Percentiles rank a stretch among this genome's conserved stretches.
These are phyloP conservation scores for Diachasma alloeum DNA, from an alignment of 1,140 invertebrate species.

Conservation along the genomic window DNA sequence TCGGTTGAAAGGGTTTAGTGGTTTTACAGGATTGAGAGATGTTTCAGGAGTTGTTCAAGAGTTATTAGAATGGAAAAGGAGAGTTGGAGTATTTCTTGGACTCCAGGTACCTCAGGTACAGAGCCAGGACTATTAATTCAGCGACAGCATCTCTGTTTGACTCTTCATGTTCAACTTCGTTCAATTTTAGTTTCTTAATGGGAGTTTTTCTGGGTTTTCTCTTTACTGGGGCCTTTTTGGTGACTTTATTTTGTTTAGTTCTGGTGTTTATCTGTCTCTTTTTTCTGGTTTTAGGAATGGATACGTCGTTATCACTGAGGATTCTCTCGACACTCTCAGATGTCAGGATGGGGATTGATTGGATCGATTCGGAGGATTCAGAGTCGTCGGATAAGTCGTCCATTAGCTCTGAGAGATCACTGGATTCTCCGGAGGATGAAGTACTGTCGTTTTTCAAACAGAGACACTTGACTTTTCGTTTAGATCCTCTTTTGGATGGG, in stretches of 20 bases:
- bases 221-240: conserved; percentile 11
- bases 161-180: conserved; percentile 3
- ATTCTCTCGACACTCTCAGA: conserved; percentile 15
- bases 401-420: background rate
- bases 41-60: too few relatives aligned
- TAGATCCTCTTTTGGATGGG: background rate
- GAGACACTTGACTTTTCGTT: background rate
- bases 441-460: background rate
- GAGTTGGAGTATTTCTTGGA: conserved; percentile 31
- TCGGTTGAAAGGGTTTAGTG: background rate
- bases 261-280: background rate
- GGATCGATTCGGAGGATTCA: background rate
- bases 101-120: conserved; percentile 47
- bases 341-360: background rate
- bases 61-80: background rate
- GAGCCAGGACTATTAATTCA: conserved; percentile 47
- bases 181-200: background rate
- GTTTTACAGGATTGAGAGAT: conserved; percentile 13
- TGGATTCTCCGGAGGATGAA: background rate
- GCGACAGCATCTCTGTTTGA: conserved; percentile 29
- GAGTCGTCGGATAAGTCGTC: background rate
- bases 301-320: background rate
- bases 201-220: background rate
- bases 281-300: background rate
- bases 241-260: conserved; percentile 19